Percentiles rank a stretch among this genome's conserved stretches.
Conservation (phyloP, 1,140 invertebrate species). For the Pseudomyrmex sp. region DNA sequence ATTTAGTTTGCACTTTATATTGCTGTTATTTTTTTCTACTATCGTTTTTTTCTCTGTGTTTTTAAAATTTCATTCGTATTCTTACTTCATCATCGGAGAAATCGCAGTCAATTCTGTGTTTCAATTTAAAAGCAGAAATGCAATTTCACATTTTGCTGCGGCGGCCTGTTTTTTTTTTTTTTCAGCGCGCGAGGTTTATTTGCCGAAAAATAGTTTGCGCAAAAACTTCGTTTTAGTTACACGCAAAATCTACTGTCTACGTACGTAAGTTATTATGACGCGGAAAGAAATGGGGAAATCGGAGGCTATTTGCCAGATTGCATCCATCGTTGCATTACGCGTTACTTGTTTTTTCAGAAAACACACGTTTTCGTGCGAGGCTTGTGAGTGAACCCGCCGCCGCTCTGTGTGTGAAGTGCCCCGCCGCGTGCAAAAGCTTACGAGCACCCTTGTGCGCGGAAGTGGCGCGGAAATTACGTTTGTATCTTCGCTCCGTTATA, state of each 20-base stretch:
- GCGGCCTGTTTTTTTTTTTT: no score
- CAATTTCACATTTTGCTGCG: no score
- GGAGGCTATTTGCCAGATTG: constrained; percentile 44
- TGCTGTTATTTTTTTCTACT: no score
- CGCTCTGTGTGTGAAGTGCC: constrained; percentile 38
- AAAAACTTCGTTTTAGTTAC: constrained; percentile 5
- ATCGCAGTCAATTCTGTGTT: no score
- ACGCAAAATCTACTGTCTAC: constrained; percentile 16
- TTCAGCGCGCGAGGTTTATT: neutral
- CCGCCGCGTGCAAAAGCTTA: constrained; percentile 43
- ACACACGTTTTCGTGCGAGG: constrained; percentile 45
- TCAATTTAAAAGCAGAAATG: neutral
- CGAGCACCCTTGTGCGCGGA: constrained; percentile 50
- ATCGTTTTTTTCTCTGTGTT: no score
- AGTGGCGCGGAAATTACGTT: constrained; percentile 58
- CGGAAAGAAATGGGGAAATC: constrained; percentile 14
- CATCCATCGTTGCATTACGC: constrained; percentile 22
- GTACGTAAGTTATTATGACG: neutral
- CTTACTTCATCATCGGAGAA: no score
- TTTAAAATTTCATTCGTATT: no score
- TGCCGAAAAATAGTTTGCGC: neutral
- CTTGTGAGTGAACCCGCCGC: constrained; percentile 40
- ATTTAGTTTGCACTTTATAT: no score
- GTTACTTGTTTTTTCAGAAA: constrained; percentile 50
- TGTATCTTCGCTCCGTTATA: constrained; percentile 37